Evolutionary conservation across 2,888 invertebrate genomes (phyloP).

Genomic region (Ceraclea dissimilis): DNA sequence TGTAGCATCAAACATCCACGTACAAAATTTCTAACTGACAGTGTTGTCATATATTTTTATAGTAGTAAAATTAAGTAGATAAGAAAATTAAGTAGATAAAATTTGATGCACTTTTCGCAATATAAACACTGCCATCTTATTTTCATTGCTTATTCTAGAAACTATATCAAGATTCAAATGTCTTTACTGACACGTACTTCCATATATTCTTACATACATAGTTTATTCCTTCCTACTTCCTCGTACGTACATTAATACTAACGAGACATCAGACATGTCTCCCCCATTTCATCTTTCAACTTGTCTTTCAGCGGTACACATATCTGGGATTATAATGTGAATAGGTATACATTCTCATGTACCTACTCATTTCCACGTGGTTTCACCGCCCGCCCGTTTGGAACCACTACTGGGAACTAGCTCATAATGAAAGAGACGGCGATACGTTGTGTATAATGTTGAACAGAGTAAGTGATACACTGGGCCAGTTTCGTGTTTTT

Average conservation of each 20-base stretch:
- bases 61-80: no score
- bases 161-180: no score
- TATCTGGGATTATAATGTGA: constrained; percentile 12
- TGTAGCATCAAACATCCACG: no score
- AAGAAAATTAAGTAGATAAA: no score
- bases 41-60: no score
- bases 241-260: constrained; percentile 6
- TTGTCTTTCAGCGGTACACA: constrained; percentile 18
- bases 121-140: no score
- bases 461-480: constrained; percentile 3
- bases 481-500: constrained; percentile 13
- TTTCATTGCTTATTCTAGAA: no score
- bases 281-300: constrained; percentile 19
- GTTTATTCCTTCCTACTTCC: neutral
- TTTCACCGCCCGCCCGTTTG: constrained; percentile 15
- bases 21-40: no score
- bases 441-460: neutral
- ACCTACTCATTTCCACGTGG: constrained; percentile 16
- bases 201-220: constrained; percentile 1
- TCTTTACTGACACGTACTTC: no score
- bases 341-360: neutral
- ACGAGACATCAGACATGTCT: constrained; percentile 14
- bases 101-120: no score
- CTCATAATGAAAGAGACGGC: constrained; percentile 1
- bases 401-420: neutral